Base-by-base conservation (phyloP, 2,888 invertebrate species). In the Oligia fasciuncula region DNA sequence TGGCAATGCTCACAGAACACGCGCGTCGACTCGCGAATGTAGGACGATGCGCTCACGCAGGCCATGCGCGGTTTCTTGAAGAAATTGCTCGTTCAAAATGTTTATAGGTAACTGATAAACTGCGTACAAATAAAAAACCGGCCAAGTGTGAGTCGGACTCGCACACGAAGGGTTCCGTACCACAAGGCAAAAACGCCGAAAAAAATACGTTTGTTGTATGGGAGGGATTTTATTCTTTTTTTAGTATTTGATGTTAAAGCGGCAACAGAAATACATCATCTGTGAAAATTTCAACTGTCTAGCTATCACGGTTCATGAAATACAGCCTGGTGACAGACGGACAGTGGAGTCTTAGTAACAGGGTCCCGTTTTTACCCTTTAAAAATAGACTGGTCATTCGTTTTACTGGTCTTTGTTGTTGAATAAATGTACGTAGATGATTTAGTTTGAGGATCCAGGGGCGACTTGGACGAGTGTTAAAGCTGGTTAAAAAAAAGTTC, bases 21-120 rank as follows among this genome's bases (percentile, higher is more conserved):
- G 82, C 80, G 79, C 83, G 80, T 57, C 70, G 69, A 81, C 80
- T 80, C 74, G 68, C 74, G 85, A 90, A 92, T 91, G 92, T 93
- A 91, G 92, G 92, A 90, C 91, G 90, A 89, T 87, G 89, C 87
- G 88, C 83, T 73, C 88, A 86, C 87, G 89, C 88, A 87, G 83
- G 73, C 81, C 76, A 74, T 77, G 72, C 87, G 78, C 81, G 73
- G 80, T 85, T 79, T 73, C 76, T 82, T 83, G 63, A 68, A 80
- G 81, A 84, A 86, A 85, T 83, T 79, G 65, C 63, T 79, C 75
- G 77, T 83, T 79, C 68, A 83, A 81, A 85, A 79, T 65, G 49
- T 80, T 84, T 72, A 81, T 74, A 46, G 83, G 79, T 74, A 49
- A 40, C 29, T 66, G 60, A 65, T 76, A 73, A 57, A 82, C 57